Evolutionary conservation across 2,888 invertebrate species (phyloP), one percentile per base, ranked within the genome.

Genomic region (Synanthedon andrenaeformis): DNA sequence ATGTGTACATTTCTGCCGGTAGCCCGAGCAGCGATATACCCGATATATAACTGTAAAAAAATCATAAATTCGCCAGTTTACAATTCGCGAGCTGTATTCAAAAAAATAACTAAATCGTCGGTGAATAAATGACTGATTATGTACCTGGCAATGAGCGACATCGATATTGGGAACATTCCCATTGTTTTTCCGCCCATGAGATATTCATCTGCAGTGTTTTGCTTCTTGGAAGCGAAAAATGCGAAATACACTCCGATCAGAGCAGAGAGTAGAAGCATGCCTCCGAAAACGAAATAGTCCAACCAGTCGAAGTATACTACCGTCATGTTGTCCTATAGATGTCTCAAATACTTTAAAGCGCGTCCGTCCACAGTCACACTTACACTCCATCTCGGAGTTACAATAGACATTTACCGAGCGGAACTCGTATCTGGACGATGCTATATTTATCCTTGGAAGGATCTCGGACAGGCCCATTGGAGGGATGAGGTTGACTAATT

Each of bases 111-210:
- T 52, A 45, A 41, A 41, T 19, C 23, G 52, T 41, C 8, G 5
- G 4, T 17, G 41, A 8, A 52, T 17, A 52, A 42, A 49, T 52
- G 11, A 45, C 28, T 42, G 11, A 45, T 6, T 14, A 45, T 45
- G 79, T 89, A 93, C 93, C 93, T 93, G 65, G 93, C 92, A 61
- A 93, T 92, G 56, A 93, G 78, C 12, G 93, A 93, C 92, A 93
- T 92, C 53, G 93, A 92, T 67, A 93, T 92, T 0, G 93, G 93
- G 63, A 93, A 91, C 62, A 93, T 90, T n/a, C 92, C 92, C 92
- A 93, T 93, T 10, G 90, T 91, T 67, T 92, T 92, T 19, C 93
- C 92, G 5, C 93, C 93, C 88, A 93, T 91, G 54, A 93, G 84
- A 64, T 93, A 93, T 64, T 93, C 93, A 17, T 89, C 76, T 0